These are phyloP conservation scores for Battus philenor DNA, from an alignment of 1,140 invertebrate species.

Conservation along the genomic window DNA sequence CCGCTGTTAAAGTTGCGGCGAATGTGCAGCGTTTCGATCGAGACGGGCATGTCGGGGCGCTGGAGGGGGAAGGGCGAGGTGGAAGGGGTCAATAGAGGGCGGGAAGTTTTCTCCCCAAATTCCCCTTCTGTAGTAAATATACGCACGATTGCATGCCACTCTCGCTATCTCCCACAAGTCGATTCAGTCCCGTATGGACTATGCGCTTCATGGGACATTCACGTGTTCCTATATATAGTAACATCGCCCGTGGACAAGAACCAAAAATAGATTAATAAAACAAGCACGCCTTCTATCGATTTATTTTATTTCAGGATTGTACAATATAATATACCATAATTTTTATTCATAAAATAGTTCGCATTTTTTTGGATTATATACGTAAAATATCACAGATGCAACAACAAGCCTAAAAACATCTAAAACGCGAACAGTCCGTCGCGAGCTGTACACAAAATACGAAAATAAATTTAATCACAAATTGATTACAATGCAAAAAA, in stretches of 20 bases:
- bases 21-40: constrained; percentile 53
- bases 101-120: constrained; percentile 34
- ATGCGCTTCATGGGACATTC: constrained; percentile 27
- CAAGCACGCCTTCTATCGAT: constrained; percentile 20
- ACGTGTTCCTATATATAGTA: constrained; percentile 32
- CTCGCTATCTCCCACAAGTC: constrained; percentile 43
- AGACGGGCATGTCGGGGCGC: constrained; percentile 35
- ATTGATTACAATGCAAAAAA: constrained; percentile 37
- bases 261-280: constrained; percentile 26
- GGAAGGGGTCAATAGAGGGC: constrained; percentile 21
- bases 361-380: constrained; percentile 54
- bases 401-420: constrained; percentile 31
- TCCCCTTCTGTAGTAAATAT: constrained; percentile 63
- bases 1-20: constrained; percentile 40
- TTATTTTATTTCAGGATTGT: constrained; percentile 68
- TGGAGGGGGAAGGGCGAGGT: constrained; percentile 24
- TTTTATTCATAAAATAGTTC: constrained; percentile 56
- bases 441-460: constrained; percentile 53
- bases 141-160: constrained; percentile 63
- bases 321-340: constrained; percentile 55
- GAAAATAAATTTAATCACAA: constrained; percentile 59
- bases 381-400: constrained; percentile 50
- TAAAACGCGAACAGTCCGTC: constrained; percentile 48
- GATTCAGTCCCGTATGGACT: constrained; percentile 37
- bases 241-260: constrained; percentile 26